Evolutionary conservation across 2,113 vertebrate species (phyloP).

Genomic region (Ceyx cyanopectus): DNA sequence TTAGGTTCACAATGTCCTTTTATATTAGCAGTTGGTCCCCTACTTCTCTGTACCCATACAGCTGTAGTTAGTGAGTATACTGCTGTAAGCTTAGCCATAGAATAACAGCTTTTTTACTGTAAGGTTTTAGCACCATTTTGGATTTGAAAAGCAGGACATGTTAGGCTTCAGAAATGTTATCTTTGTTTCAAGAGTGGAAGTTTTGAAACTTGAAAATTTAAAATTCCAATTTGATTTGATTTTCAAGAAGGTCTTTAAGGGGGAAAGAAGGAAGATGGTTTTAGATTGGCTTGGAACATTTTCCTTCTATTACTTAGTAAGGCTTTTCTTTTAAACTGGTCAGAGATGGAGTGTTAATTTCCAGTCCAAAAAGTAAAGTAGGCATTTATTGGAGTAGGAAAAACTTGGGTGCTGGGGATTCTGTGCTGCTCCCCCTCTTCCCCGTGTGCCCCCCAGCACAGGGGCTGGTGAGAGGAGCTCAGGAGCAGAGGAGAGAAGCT

Average conservation of each 20-base stretch:
- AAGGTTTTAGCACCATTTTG: background rate
- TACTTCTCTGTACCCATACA: background rate
- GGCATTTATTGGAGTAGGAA: background rate
- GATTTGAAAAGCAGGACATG: background rate
- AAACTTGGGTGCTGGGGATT: background rate
- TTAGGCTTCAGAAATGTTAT: background rate
- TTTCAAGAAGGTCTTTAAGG: background rate
- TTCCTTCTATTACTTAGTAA: background rate
- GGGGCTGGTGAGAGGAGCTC: background rate
- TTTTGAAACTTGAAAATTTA: background rate
- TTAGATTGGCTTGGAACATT: background rate
- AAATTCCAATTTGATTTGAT: background rate
- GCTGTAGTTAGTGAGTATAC: background rate
- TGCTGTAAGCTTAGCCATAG: background rate
- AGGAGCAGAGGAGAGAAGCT: background rate
- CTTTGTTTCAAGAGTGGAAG: background rate
- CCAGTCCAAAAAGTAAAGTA: background rate
- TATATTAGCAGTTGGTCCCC: background rate
- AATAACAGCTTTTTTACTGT: background rate
- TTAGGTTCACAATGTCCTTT: background rate
- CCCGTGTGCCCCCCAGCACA: rapidly evolving
- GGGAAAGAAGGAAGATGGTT: background rate
- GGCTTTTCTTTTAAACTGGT: background rate
- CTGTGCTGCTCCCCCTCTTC: rapidly evolving
- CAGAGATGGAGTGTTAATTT: background rate